These are phyloP conservation scores for Lethocerus indicus DNA, from an alignment of 1,140 invertebrate species.

Conservation along the genomic window DNA sequence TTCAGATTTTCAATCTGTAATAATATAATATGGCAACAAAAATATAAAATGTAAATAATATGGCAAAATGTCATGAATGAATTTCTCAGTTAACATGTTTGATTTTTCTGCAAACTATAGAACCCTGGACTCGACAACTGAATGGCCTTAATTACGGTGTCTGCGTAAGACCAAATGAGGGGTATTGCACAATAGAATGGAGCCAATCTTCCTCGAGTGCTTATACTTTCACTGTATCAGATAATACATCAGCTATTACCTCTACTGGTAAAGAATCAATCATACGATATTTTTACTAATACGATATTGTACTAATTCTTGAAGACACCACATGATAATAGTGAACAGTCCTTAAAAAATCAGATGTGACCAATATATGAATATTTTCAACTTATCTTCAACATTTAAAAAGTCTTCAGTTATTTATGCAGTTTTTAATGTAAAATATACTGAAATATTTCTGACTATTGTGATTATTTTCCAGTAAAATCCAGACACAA, in stretches of 20 bases:
- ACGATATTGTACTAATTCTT: not conserved
- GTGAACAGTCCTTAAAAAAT: not conserved
- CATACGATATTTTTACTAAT: not conserved
- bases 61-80: too few relatives aligned
- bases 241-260: constrained; percentile 32
- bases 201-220: constrained; percentile 27
- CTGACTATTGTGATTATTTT: too few relatives aligned
- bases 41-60: too few relatives aligned
- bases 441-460: too few relatives aligned
- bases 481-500: too few relatives aligned
- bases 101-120: constrained; percentile 24
- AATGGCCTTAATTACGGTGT: constrained; percentile 58
- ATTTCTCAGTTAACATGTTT: too few relatives aligned
- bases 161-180: constrained; percentile 44
- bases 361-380: too few relatives aligned
- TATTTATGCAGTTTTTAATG: too few relatives aligned
- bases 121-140: constrained; percentile 51
- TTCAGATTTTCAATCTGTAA: too few relatives aligned
- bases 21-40: too few relatives aligned
- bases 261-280: not conserved
- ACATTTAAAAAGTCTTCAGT: too few relatives aligned
- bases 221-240: constrained; percentile 51
- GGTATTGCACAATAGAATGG: constrained; percentile 49
- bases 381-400: too few relatives aligned
- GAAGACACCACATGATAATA: not conserved